Evolutionary conservation across 2,113 vertebrate genomes (phyloP).

Genomic region (Macroglossus sobrinus): DNA sequence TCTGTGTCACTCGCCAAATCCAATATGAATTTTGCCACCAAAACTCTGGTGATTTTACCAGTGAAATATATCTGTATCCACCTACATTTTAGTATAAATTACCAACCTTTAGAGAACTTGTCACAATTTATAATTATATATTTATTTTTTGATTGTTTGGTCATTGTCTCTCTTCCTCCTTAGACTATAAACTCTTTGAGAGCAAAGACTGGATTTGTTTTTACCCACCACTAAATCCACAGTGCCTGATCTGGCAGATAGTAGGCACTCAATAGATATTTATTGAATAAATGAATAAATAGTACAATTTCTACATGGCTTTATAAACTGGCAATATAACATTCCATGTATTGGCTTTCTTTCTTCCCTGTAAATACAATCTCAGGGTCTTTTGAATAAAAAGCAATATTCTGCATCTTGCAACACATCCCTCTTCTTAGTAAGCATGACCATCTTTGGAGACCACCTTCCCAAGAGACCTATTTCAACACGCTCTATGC

Average conservation of each 20-base stretch:
- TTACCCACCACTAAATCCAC: neutral
- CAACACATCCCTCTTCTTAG: neutral
- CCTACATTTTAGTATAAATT: neutral
- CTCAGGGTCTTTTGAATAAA: neutral
- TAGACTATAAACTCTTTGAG: neutral
- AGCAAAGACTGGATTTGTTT: neutral
- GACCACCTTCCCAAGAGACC: neutral
- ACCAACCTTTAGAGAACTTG: neutral
- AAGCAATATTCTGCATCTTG: neutral
- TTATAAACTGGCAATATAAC: neutral
- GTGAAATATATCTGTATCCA: neutral
- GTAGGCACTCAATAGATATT: neutral
- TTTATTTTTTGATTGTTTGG: neutral
- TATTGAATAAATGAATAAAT: neutral
- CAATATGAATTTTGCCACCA: neutral
- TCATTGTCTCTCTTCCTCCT: neutral
- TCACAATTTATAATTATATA: neutral
- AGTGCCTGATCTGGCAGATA: neutral
- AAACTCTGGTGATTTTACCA: neutral
- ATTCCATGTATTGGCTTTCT: neutral
- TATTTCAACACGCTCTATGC: neutral
- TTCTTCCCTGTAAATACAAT: neutral
- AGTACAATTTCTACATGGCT: neutral
- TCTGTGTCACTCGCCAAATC: neutral
- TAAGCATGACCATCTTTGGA: neutral